Evolutionary conservation across 2,888 invertebrate genomes (phyloP), one percentile per base, ranked within the genome.

Genomic region (Plemyria rubiginata): DNA sequence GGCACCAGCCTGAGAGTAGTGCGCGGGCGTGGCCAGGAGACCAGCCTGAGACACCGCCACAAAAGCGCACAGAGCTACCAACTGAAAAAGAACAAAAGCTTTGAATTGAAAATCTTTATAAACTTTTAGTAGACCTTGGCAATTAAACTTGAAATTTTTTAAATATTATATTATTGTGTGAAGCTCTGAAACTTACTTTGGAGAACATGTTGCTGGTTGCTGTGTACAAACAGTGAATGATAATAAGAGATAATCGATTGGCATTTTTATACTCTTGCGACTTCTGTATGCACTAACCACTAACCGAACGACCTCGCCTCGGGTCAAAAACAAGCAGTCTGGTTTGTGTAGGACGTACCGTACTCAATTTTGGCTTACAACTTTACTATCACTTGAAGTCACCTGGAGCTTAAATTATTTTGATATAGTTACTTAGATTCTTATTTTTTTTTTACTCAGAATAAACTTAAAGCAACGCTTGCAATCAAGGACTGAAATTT

Each of bases 171-270:
- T 45, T 11, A 38, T 36, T 29, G 0, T 38, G 9, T 38, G 0
- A 51, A 15, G n/a, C 15, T 5, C 38, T 53, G 15, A n/a, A 41
- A 60, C 86, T 85, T 76, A 87, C 87, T 82, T 87, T 86, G 51
- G 80, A 77, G 75, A 83, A 82, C 88, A 87, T 88, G 69, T 80
- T 86, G 73, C 62, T 73, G 77, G 61, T 73, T 77, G 74, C 73
- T 70, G 70, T 72, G 71, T 74, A 58, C 69, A 71, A 72, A 70
- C 72, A 79, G 57, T 70, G 73, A 78, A 69, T 79, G 76, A 78
- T 77, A 72, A 64, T 46, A 48, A 62, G 58, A 46, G 15, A 51
- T 61, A 61, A 62, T 61, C 52, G 59, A 62, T 65, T 54, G 52
- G 65, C 67, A 70, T 69, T 79, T 81, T 74, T 81, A 79, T 77